Evolutionary conservation across 2,888 invertebrate genomes (phyloP).

Genomic region (Philereme transversata): DNA sequence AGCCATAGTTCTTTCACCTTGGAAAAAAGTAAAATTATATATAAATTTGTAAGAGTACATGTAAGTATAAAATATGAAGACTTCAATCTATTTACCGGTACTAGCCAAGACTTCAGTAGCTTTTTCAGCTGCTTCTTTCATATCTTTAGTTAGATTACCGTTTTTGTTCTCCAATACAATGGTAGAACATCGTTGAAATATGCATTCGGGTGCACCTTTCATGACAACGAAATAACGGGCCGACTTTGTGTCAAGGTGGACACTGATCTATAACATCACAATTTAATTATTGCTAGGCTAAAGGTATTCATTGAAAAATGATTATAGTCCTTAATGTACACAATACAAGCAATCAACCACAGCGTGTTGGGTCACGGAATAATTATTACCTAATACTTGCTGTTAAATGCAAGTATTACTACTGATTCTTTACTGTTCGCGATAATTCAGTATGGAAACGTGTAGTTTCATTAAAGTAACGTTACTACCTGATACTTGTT

Average conservation of each 20-base stretch:
- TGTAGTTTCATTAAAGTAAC: background rate
- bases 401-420: too few species aligned
- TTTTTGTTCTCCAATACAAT: conserved; percentile 92
- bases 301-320: too few species aligned
- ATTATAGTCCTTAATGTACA: too few species aligned
- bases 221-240: conserved; percentile 93
- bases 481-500: conserved; percentile 91
- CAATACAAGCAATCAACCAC: too few species aligned
- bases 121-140: conserved; percentile 53
- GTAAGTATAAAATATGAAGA: background rate
- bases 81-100: conserved; percentile 55
- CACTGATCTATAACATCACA: conserved; percentile 73
- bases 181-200: conserved; percentile 92
- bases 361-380: too few species aligned
- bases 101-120: conserved; percentile 62
- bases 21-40: background rate
- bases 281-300: background rate
- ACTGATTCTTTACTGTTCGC: too few species aligned
- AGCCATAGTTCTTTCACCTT: conserved; percentile 93
- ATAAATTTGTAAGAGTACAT: background rate
- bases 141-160: conserved; percentile 62
- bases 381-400: too few species aligned
- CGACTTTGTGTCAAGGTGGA: conserved; percentile 91
- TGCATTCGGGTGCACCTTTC: conserved; percentile 98
- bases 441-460: too few species aligned